Percentiles rank a stretch among this genome's conserved stretches.
Evolutionary conservation across 1,140 invertebrate species (phyloP).

Genomic region (Halesus radiatus): DNA sequence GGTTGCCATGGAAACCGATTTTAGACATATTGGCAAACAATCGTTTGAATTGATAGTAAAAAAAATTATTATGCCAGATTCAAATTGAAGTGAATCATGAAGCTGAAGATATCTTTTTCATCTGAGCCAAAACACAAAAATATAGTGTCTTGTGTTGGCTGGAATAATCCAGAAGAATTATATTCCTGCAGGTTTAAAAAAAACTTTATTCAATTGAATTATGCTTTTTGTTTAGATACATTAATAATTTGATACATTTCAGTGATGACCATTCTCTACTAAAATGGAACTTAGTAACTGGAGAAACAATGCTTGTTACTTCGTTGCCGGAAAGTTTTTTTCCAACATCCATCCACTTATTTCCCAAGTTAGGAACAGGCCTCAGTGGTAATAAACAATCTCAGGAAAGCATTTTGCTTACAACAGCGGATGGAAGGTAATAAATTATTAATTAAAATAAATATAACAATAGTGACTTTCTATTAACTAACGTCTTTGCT

Average conservation of each 20-base stretch:
- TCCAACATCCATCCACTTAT: slow-evolving; percentile 91
- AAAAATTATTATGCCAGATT: too few species aligned
- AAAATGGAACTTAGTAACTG: slow-evolving; percentile 88
- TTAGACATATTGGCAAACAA: too few species aligned
- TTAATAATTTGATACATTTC: slow-evolving; percentile 53
- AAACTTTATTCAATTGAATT: neutral
- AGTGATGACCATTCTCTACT: slow-evolving; percentile 94
- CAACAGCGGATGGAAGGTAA: slow-evolving; percentile 88
- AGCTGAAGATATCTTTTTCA: slow-evolving; percentile 83
- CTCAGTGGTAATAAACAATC: slow-evolving; percentile 75
- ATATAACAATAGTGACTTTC: too few species aligned
- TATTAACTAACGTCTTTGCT: too few species aligned
- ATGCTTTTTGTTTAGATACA: neutral
- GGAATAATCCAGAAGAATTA: slow-evolving; percentile 93
- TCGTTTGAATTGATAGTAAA: too few species aligned
- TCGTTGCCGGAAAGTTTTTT: slow-evolving; percentile 87
- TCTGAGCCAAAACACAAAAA: slow-evolving; percentile 81
- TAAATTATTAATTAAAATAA: neutral
- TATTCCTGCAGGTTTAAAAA: slow-evolving; percentile 85
- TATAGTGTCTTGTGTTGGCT: slow-evolving; percentile 88
- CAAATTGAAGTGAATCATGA: slow-evolving; percentile 71
- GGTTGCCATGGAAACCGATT: too few species aligned
- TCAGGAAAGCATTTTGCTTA: slow-evolving; percentile 88
- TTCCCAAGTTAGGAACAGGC: slow-evolving; percentile 71
- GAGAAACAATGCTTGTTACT: slow-evolving; percentile 82